phyloP scores from a whole-genome alignment of 2,113 vertebrate species.

The Hyaena hyaena region DNA sequence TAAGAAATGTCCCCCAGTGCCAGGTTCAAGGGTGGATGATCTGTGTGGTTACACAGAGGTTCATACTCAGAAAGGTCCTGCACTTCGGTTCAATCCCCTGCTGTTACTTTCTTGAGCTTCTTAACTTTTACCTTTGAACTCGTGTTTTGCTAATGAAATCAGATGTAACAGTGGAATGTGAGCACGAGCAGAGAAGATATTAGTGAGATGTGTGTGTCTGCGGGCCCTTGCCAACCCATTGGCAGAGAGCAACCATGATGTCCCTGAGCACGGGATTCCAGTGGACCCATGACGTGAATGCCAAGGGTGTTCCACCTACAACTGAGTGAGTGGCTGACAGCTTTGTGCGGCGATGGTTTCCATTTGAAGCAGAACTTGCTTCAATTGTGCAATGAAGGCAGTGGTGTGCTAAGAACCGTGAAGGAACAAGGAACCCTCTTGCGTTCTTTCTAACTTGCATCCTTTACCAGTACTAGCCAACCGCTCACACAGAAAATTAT shows the following conservation, averaged over 20 bases:
- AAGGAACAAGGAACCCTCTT: neutral
- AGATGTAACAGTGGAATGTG: neutral
- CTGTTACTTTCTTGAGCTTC: neutral
- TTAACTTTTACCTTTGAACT: slow-evolving; percentile 35
- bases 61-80: neutral
- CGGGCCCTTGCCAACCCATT: neutral
- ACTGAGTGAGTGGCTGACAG: neutral
- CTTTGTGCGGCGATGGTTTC: neutral
- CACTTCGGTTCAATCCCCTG: neutral
- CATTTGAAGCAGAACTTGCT: neutral
- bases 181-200: neutral
- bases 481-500: neutral
- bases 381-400: neutral
- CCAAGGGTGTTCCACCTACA: neutral
- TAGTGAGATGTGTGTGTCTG: neutral
- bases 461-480: neutral
- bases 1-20: neutral
- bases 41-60: neutral
- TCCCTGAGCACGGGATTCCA: neutral
- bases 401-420: neutral
- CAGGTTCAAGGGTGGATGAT: neutral
- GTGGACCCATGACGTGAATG: neutral
- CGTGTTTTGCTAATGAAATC: neutral
- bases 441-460: neutral
- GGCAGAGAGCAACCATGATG: neutral